Evolutionary conservation across 2,113 vertebrate genomes (phyloP).

Genomic region (Microtus richardsoni): DNA sequence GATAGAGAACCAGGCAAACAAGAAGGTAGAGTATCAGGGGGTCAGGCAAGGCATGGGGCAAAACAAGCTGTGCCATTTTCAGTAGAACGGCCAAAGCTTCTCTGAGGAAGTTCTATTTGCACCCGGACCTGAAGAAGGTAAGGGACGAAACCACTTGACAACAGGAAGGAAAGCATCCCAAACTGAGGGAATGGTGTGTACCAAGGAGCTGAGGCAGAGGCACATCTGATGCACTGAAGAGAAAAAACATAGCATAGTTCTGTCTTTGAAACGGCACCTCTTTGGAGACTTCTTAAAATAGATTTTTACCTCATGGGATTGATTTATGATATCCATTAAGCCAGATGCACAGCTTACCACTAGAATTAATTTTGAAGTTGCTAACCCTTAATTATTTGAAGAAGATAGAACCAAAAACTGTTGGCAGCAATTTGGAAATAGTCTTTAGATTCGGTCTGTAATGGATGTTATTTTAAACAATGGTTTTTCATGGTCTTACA

Average conservation of each 20-base stretch:
- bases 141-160: background rate
- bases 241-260: conserved; percentile 40
- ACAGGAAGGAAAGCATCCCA: background rate
- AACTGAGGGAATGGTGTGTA: too few relatives aligned
- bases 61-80: background rate
- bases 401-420: conserved; percentile 63
- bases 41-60: background rate
- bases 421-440: conserved; percentile 70
- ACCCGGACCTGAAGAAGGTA: background rate
- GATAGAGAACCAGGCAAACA: background rate
- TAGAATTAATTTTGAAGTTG: conserved; percentile 80
- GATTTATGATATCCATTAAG: conserved; percentile 80
- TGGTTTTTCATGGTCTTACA: conserved; percentile 59
- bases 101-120: background rate
- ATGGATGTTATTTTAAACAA: conserved; percentile 58
- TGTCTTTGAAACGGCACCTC: conserved; percentile 63
- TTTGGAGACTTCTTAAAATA: conserved; percentile 71
- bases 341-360: conserved; percentile 66
- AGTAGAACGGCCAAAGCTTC: background rate
- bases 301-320: conserved; percentile 79
- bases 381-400: conserved; percentile 82
- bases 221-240: accelerated
- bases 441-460: conserved; percentile 65
- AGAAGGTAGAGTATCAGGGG: background rate
- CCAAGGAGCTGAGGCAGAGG: background rate